Percentiles rank a stretch among this genome's conserved stretches.
Conservation (phyloP, 2,888 invertebrate genomes). For the Tineola bisselliella region DNA sequence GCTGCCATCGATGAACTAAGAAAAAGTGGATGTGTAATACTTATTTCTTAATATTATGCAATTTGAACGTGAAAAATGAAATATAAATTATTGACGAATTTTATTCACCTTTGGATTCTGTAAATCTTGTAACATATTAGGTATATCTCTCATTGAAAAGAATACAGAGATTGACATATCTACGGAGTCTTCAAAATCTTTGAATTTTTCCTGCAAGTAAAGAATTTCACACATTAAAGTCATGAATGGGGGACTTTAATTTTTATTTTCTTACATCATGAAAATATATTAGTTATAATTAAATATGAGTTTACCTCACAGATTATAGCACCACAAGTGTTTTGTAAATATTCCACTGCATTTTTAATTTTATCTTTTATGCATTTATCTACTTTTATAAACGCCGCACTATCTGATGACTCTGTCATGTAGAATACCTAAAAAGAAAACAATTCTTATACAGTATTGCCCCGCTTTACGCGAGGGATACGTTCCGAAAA, state of each 20-base stretch:
- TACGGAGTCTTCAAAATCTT: conserved; percentile 54
- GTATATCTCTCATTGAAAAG: conserved; percentile 63
- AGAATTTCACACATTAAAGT: too few species aligned
- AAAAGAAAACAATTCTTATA: too few species aligned
- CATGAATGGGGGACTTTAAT: too few species aligned
- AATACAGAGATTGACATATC: conserved; percentile 61
- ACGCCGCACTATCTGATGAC: conserved; percentile 59
- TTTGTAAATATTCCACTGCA: conserved; percentile 59
- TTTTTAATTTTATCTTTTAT: conserved; percentile 57
- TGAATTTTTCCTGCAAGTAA: conserved; percentile 52
- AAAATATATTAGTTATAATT: too few species aligned
- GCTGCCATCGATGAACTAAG: background rate
- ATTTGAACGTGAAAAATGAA: background rate
- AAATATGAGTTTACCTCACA: conserved; percentile 32
- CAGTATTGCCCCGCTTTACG: too few species aligned
- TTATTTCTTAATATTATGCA: background rate
- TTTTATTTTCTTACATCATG: too few species aligned
- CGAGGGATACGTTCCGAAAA: too few species aligned
- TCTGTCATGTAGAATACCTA: conserved; percentile 74
- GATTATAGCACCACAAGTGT: conserved; percentile 43
- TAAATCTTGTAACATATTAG: conserved; percentile 61
- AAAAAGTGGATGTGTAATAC: background rate
- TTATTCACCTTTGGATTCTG: conserved; percentile 57
- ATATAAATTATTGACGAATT: background rate
- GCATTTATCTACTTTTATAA: conserved; percentile 58